Evolutionary conservation across 2,797 vertebrate species (phyloP).

Genomic region (Myotis daubentonii): DNA sequence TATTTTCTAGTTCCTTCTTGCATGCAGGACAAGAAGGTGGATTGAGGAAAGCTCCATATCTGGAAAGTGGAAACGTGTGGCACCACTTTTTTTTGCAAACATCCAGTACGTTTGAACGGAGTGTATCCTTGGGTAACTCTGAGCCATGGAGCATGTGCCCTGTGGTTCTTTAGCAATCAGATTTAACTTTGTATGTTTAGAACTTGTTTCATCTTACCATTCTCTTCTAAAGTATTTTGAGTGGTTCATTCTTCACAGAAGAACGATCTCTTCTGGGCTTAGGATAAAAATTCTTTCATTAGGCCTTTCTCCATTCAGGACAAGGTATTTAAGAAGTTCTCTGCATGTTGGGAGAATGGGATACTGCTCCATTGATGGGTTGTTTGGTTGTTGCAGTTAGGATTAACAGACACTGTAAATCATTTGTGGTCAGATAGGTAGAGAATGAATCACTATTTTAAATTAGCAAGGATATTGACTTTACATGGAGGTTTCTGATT

Average conservation of each 20-base stretch:
- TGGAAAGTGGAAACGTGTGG: neutral
- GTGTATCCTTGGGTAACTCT: neutral
- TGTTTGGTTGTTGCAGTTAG: neutral
- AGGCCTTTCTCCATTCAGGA: neutral
- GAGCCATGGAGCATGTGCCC: neutral
- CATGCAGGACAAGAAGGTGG: neutral
- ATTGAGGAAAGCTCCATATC: neutral
- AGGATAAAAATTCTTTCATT: neutral
- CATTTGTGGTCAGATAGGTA: neutral
- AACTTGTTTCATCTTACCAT: neutral
- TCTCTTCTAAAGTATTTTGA: neutral
- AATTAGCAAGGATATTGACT: neutral
- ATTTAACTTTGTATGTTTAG: neutral
- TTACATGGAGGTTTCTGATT: slow-evolving; percentile 29
- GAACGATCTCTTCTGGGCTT: neutral
- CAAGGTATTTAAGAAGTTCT: neutral
- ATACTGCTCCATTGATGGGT: neutral
- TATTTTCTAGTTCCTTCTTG: slow-evolving; percentile 17
- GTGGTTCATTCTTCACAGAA: neutral
- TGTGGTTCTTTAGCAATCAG: neutral
- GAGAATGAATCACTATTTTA: slow-evolving; percentile 22
- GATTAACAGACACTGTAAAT: neutral
- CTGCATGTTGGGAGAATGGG: neutral
- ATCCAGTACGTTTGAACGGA: neutral
- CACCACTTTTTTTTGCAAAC: neutral